phyloP scores from a whole-genome alignment of 2,888 invertebrate species.

The Caenorhabditis drosophilae region DNA sequence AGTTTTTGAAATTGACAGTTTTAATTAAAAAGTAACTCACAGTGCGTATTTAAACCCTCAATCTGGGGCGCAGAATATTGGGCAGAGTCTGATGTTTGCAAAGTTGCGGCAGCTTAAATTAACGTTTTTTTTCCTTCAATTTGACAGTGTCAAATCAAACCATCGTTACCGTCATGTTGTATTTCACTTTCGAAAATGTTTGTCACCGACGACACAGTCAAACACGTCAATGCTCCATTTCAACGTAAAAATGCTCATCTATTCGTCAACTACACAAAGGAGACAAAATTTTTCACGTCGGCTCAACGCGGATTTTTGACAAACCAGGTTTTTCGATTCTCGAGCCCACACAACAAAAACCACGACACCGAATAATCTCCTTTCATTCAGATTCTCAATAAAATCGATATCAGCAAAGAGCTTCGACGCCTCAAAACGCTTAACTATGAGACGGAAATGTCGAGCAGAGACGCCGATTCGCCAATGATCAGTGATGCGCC shows the following conservation, averaged over 20 bases:
- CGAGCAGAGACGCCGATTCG: conserved; percentile 1
- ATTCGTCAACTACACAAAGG: conserved; percentile 44
- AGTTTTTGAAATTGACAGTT: neutral
- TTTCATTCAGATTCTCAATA: conserved; percentile 37
- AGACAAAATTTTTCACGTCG: conserved; percentile 47
- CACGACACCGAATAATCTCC: neutral
- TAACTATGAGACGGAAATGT: neutral
- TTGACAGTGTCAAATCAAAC: conserved; percentile 43
- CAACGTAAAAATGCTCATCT: conserved; percentile 44
- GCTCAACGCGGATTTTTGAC: conserved; percentile 44
- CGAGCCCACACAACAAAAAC: neutral
- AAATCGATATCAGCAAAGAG: conserved; percentile 45
- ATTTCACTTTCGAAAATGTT: conserved; percentile 41
- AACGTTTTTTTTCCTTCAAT: too few species aligned
- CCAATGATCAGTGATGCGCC: conserved; percentile 29
- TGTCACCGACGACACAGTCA: conserved; percentile 47
- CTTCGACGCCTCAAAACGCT: too few species aligned
- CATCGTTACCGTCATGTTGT: conserved; percentile 38
- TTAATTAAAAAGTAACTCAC: too few species aligned
- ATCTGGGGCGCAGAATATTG: too few species aligned
- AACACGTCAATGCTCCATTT: conserved; percentile 47
- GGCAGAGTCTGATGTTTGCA: too few species aligned
- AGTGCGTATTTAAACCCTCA: too few species aligned
- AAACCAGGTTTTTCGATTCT: conserved; percentile 30
- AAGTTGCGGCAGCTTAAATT: too few species aligned